A percentile compares a stretch with the other conserved stretches of the same genome.
Conservation (phyloP, 1,140 invertebrate genomes). For the Lepidotrigona ventralis region DNA sequence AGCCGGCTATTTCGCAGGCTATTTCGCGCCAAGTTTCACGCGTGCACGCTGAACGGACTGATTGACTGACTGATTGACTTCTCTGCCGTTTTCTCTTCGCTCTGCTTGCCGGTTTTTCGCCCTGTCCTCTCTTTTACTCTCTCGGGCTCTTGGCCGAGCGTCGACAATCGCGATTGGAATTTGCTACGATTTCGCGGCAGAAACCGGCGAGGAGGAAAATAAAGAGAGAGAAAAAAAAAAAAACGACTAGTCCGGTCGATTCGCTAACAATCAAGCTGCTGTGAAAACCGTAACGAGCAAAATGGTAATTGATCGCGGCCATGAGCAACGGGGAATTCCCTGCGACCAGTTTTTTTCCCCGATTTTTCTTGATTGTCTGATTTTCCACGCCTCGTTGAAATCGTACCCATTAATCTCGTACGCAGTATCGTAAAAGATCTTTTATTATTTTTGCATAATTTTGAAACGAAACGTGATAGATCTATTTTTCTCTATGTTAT, state of each 20-base stretch:
- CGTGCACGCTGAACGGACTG: conserved; percentile 29
- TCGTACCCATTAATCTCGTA: background rate
- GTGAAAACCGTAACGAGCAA: conserved; percentile 38
- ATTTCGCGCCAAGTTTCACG: conserved; percentile 56
- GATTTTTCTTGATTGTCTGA: background rate
- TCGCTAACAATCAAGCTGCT: conserved; percentile 2
- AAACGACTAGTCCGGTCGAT: background rate
- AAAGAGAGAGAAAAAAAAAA: background rate
- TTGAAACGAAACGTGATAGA: background rate
- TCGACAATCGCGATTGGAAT: conserved; percentile 31
- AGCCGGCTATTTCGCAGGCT: conserved; percentile 53
- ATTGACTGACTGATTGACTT: conserved; percentile 58
- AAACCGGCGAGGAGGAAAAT: too few species aligned
- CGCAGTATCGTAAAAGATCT: background rate
- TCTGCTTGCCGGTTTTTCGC: conserved; percentile 6
- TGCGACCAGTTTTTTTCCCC: conserved; percentile 14
- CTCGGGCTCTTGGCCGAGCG: background rate
- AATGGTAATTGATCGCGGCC: conserved; percentile 14
- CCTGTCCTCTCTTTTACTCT: background rate
- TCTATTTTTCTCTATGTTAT: background rate
- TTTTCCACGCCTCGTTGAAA: conserved; percentile 13
- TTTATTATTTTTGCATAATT: background rate
- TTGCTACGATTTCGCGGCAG: conserved; percentile 34
- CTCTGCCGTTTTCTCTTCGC: conserved; percentile 28
- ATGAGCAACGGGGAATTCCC: conserved; percentile 33